Conservation (phyloP, 2,113 vertebrate genomes). For the Axis porcinus region DNA sequence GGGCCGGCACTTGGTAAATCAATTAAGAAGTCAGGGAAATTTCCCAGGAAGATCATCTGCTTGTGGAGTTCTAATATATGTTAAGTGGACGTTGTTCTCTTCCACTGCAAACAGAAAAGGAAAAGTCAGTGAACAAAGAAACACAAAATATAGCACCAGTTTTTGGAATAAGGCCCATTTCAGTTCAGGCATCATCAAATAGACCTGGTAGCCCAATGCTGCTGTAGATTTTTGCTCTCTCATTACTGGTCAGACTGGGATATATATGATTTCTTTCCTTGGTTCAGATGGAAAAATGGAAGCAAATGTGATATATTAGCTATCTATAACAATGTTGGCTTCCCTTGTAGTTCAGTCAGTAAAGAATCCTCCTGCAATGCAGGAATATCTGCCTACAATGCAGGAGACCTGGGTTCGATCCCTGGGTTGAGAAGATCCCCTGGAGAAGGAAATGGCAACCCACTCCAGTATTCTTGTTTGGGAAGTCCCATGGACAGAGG, state of each 20-base stretch:
- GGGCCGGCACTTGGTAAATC: not conserved
- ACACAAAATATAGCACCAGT: not conserved
- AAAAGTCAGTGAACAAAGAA: not conserved
- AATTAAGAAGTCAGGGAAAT: constrained; percentile 14
- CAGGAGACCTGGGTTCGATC: not conserved
- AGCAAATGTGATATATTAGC: not conserved
- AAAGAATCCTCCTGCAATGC: not conserved
- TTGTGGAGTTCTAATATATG: not conserved
- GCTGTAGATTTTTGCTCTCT: not conserved
- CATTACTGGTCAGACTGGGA: not conserved
- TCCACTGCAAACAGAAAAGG: not conserved
- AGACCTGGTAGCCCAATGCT: not conserved
- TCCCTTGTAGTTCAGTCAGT: not conserved
- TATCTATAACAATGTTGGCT: not conserved
- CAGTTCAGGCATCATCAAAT: not conserved
- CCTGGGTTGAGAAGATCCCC: not conserved
- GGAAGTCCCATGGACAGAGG: not conserved
- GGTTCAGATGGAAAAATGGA: not conserved
- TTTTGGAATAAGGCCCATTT: not conserved
- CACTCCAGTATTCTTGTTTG: not conserved
- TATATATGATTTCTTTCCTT: not conserved
- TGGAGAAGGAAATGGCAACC: not conserved
- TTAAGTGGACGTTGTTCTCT: not conserved
- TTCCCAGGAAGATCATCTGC: not conserved
- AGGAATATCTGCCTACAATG: not conserved